Evolutionary conservation across 2,797 vertebrate genomes (phyloP), one percentile per base, ranked within the genome.

Genomic region (Hemibagrus guttatus): DNA sequence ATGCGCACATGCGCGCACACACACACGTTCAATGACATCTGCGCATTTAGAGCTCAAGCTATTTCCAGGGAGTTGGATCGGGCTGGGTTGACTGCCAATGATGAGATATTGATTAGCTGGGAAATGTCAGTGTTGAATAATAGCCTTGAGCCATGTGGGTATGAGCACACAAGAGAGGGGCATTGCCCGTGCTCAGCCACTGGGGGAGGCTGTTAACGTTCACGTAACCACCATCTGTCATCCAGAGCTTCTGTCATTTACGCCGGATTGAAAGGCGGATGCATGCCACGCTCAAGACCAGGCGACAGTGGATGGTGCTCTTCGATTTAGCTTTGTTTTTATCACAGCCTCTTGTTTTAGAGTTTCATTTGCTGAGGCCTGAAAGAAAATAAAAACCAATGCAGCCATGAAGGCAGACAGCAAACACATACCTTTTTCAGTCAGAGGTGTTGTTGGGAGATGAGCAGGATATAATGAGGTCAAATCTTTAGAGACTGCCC

Each of bases 51-150:
- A 88, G 88, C 90, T 82, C 75, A 75, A 85, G 87, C 90, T 91
- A 90, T 92, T 92, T 91, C 89, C 93, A 91, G 93, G 93, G 92
- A 91, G 88, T 92, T 93, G 93, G 93, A 92, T 93, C 83, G 89
- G 91, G 87, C 92, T 92, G 91, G 92, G 93, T 95, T 94, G 90
- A 94, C 93, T 93, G 92, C 92, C 93, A 93, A 94, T 95, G 92
- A 95, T 95, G 94, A 95, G 93, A 89, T 95, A 95, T 95, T 92
- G 94, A 95, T 94, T 92, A 92, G 92, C 91, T 85, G 93, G 92
- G 91, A 94, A 95, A 95, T 95, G 94, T 94, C 94, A 94, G 87
- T 56, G 75, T 92, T 91, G 90, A 92, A 90, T 93, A 91, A 92
- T 90, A 88, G 90, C 90, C 90, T 80, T 78, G 86, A 91, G 91